Evolutionary conservation across 2,888 invertebrate species (phyloP).

Genomic region (Blastobasis lacticolella): DNA sequence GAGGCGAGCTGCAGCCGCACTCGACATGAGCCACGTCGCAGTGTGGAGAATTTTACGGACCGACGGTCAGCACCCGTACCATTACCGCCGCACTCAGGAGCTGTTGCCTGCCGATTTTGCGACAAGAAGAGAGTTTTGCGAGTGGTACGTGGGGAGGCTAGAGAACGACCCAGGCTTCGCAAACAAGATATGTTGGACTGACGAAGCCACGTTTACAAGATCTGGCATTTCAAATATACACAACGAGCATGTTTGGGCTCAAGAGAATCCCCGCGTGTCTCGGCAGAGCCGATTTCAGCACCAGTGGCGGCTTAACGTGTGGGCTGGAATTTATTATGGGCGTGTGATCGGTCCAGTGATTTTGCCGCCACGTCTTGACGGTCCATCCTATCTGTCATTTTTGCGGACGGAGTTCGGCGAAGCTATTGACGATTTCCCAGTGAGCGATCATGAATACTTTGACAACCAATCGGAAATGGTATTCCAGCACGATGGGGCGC

Average conservation of each 20-base stretch:
- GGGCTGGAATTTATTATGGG: slow-evolving; percentile 10
- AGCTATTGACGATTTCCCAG: neutral
- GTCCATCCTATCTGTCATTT: slow-evolving; percentile 11
- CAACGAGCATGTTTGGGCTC: slow-evolving; percentile 10
- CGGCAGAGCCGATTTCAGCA: slow-evolving; percentile 10
- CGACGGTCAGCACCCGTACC: too few relatives aligned
- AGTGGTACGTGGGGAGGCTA: too few relatives aligned
- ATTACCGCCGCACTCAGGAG: too few relatives aligned
- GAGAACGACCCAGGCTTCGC: too few relatives aligned
- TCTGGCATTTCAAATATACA: slow-evolving; percentile 12
- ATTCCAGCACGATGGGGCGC: neutral
- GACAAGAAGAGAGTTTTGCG: too few relatives aligned
- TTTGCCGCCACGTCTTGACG: slow-evolving; percentile 13
- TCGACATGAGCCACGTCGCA: too few relatives aligned
- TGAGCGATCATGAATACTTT: neutral
- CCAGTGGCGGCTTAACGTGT: slow-evolving; percentile 11
- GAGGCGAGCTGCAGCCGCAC: too few relatives aligned
- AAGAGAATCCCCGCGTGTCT: slow-evolving; percentile 9
- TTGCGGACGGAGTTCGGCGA: slow-evolving; percentile 8
- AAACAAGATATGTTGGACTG: too few relatives aligned
- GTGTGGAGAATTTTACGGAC: too few relatives aligned
- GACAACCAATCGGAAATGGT: neutral
- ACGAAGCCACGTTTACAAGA: slow-evolving; percentile 9
- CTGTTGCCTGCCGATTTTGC: too few relatives aligned
- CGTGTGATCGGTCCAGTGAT: slow-evolving; percentile 6